Conservation (phyloP, 2,113 vertebrate species). For the Erpornis zantholeuca region DNA sequence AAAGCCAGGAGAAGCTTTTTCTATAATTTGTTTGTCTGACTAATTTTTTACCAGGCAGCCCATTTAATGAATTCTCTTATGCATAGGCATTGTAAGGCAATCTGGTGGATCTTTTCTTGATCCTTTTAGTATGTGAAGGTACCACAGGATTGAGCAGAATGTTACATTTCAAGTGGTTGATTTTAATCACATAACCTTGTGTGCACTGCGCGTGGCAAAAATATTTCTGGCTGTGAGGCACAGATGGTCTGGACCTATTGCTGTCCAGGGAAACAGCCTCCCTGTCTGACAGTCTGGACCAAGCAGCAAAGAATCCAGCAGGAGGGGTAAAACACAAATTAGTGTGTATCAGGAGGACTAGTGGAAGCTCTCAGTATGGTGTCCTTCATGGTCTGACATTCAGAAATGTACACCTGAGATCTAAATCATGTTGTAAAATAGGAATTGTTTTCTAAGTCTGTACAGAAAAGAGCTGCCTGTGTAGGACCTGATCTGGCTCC, state of each 20-base stretch:
- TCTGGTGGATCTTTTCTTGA: background rate
- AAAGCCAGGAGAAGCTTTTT: background rate
- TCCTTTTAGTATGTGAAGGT: background rate
- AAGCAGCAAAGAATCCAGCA: background rate
- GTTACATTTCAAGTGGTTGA: background rate
- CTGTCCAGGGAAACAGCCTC: background rate
- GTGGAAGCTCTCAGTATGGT: background rate
- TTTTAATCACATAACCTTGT: background rate
- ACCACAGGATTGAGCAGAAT: background rate
- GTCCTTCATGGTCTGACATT: background rate
- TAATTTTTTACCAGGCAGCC: background rate
- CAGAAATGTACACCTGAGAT: background rate
- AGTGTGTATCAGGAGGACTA: background rate
- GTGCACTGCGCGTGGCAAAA: background rate
- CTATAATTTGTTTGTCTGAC: background rate
- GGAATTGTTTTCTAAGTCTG: background rate
- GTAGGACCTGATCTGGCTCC: background rate
- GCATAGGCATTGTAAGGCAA: background rate
- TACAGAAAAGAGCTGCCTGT: background rate
- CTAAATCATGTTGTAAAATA: background rate
- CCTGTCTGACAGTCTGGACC: background rate
- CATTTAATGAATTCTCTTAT: background rate
- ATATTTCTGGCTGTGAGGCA: background rate
- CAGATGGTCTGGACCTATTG: slow-evolving; percentile 15
- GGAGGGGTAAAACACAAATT: background rate